Evolutionary conservation across 2,797 vertebrate species (phyloP).

Genomic region (Lithobates pipiens): DNA sequence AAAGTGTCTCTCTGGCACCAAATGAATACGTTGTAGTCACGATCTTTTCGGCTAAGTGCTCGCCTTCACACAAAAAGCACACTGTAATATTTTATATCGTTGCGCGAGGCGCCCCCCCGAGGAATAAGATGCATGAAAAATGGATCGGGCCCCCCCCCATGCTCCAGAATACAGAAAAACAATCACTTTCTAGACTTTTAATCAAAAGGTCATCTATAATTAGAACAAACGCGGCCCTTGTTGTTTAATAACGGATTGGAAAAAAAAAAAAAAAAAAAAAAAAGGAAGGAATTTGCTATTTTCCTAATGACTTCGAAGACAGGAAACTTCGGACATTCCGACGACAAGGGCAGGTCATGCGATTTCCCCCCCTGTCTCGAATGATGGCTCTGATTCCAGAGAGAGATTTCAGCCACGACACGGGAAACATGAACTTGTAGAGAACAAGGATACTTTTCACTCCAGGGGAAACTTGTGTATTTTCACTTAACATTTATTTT

Average conservation of each 20-base stretch:
- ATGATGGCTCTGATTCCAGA: neutral
- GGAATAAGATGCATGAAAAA: constrained; percentile 58
- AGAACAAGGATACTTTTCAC: neutral
- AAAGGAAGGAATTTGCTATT: constrained; percentile 66
- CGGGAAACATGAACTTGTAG: neutral
- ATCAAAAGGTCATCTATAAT: constrained; percentile 72
- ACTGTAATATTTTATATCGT: constrained; percentile 65
- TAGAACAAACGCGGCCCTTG: constrained; percentile 70
- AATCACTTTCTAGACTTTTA: constrained; percentile 65
- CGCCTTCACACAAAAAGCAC: constrained; percentile 61
- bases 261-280: neutral
- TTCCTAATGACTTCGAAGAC: constrained; percentile 61
- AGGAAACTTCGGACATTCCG: constrained; percentile 46
- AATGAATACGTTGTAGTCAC: constrained; percentile 63
- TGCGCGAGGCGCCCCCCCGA: constrained; percentile 45
- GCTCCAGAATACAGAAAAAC: constrained; percentile 63
- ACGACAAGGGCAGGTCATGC: constrained; percentile 17
- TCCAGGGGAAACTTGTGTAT: neutral
- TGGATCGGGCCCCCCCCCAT: constrained; percentile 61
- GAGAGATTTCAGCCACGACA: neutral
- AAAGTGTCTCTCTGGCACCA: constrained; percentile 56
- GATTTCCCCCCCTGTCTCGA: neutral
- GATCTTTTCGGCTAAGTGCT: constrained; percentile 57
- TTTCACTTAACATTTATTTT: neutral
- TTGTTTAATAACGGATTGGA: constrained; percentile 67